phyloP scores from a whole-genome alignment of 2,888 invertebrate genomes.

The Acleris cristana region DNA sequence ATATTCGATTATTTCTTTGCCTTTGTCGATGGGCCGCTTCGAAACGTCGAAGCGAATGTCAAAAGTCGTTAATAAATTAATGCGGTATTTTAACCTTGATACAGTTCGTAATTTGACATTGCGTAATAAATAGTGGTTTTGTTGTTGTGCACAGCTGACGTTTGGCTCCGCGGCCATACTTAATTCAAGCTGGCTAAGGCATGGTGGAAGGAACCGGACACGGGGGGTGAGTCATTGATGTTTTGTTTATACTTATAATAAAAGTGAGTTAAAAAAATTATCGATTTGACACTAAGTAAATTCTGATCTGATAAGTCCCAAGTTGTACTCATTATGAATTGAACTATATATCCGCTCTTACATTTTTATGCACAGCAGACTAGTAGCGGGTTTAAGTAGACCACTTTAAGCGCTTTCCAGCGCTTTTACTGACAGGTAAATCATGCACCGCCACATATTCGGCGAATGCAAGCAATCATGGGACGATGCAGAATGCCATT shows the following conservation, averaged over 20 bases:
- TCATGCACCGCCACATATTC: too few species aligned
- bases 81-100: conserved; percentile 1
- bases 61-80: neutral
- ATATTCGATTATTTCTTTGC: too few species aligned
- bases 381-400: conserved; percentile 24
- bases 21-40: neutral
- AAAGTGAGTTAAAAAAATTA: too few species aligned
- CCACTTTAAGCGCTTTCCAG: neutral
- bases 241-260: too few species aligned
- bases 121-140: conserved; percentile 22
- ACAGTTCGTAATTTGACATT: neutral
- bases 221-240: conserved; percentile 57
- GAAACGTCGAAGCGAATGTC: neutral
- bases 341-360: too few species aligned
- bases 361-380: too few species aligned
- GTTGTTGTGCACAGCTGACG: conserved; percentile 43
- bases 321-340: too few species aligned
- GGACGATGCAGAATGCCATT: too few species aligned
- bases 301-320: too few species aligned
- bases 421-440: neutral
- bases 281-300: too few species aligned
- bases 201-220: conserved; percentile 65
- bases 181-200: conserved; percentile 55
- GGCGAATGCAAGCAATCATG: too few species aligned
- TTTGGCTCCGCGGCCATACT: conserved; percentile 45